These are phyloP conservation scores for Aepyceros melampus DNA, from an alignment of 2,113 vertebrate genomes.

Conservation along the genomic window DNA sequence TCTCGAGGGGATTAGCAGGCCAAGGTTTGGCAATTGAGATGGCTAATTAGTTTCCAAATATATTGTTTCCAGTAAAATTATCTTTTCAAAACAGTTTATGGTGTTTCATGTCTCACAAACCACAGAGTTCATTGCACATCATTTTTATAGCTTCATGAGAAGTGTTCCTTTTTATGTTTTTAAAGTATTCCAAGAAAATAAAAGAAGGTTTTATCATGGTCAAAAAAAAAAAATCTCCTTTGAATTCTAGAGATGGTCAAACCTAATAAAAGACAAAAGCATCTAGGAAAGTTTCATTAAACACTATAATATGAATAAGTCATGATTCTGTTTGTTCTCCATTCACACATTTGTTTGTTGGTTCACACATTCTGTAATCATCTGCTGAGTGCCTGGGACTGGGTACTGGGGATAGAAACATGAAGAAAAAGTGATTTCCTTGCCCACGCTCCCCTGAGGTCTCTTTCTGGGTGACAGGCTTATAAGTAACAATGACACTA, in stretches of 20 bases:
- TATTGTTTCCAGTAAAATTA: constrained; percentile 43
- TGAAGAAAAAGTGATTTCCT: neutral
- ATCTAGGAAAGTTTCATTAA: neutral
- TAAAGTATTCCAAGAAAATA: constrained; percentile 40
- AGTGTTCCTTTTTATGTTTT: neutral
- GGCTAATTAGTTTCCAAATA: constrained; percentile 44
- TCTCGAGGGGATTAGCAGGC: neutral
- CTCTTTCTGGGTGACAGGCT: neutral
- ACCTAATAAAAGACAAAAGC: neutral
- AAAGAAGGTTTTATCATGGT: neutral
- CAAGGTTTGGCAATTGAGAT: neutral
- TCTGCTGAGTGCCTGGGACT: neutral
- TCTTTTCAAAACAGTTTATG: constrained; percentile 47
- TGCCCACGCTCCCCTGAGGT: neutral
- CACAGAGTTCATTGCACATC: constrained; percentile 8
- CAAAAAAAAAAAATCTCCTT: neutral
- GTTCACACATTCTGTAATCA: neutral
- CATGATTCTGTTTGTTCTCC: neutral
- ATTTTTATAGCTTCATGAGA: constrained; percentile 12
- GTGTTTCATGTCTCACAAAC: constrained; percentile 39
- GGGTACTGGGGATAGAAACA: neutral
- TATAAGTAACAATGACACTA: neutral
- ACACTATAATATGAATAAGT: neutral
- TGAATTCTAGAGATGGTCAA: neutral
- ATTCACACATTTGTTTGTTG: neutral